These are phyloP conservation scores for Metopolophium dirhodum DNA, from an alignment of 1,140 invertebrate genomes.

Conservation along the genomic window DNA sequence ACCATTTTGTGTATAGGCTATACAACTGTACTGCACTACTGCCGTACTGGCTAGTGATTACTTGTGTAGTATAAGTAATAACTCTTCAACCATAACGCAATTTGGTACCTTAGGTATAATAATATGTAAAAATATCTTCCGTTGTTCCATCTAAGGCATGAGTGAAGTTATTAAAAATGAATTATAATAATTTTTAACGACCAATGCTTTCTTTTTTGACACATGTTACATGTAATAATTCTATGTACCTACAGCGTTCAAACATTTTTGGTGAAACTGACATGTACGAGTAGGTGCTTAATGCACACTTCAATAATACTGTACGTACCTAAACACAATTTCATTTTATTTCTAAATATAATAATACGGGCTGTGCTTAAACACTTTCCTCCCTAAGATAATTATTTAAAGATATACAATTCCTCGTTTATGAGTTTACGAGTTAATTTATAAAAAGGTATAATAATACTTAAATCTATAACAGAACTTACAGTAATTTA, in stretches of 20 bases:
- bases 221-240: background rate
- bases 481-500: background rate
- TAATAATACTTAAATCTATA: background rate
- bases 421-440: background rate
- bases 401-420: background rate
- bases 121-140: background rate
- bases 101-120: background rate
- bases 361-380: background rate
- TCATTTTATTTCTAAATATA: background rate
- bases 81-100: background rate
- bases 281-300: background rate
- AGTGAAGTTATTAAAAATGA: background rate
- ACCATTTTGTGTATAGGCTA: background rate
- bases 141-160: background rate
- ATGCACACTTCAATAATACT: background rate
- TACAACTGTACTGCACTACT: background rate
- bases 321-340: background rate
- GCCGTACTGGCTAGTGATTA: background rate
- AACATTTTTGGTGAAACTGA: background rate
- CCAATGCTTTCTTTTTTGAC: conserved; percentile 18
- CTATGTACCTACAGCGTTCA: background rate
- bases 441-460: background rate
- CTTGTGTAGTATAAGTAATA: background rate
- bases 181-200: conserved; percentile 41
- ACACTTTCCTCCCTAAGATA: background rate